Conservation (phyloP, 1,140 invertebrate genomes). For the Sycobia sp. region DNA sequence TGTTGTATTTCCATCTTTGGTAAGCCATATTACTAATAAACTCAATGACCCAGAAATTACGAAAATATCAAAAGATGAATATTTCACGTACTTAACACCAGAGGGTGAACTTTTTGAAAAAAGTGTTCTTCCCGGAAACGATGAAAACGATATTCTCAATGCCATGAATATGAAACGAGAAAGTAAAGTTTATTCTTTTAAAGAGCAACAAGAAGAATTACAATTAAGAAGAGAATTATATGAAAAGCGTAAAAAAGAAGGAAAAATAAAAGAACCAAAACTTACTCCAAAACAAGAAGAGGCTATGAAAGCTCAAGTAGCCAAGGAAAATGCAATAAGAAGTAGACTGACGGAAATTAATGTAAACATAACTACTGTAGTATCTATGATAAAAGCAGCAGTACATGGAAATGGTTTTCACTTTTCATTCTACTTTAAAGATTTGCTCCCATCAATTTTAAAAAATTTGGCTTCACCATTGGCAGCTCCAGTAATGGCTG, state of each 20-base stretch:
- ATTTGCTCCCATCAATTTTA: constrained; percentile 69
- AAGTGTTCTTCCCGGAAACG: constrained; percentile 78
- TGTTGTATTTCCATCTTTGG: constrained; percentile 66
- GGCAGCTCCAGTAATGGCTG: constrained; percentile 68
- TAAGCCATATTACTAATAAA: constrained; percentile 64
- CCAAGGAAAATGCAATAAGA: constrained; percentile 83
- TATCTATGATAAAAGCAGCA: constrained; percentile 70
- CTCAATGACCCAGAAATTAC: constrained; percentile 72
- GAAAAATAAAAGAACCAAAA: constrained; percentile 77
- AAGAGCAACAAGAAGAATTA: constrained; percentile 94
- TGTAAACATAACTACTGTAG: constrained; percentile 65
- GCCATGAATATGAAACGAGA: constrained; percentile 92
- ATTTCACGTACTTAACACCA: constrained; percentile 85
- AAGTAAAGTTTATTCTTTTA: constrained; percentile 96
- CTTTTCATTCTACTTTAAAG: constrained; percentile 69
- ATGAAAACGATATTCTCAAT: constrained; percentile 67
- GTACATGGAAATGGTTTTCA: constrained; percentile 67
- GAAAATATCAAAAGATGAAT: constrained; percentile 83
- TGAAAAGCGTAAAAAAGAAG: constrained; percentile 82
- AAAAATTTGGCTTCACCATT: constrained; percentile 71
- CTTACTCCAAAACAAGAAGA: constrained; percentile 93
- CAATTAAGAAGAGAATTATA: constrained; percentile 90
- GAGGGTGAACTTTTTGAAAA: constrained; percentile 92
- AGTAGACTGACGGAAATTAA: constrained; percentile 70
- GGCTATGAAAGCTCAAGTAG: constrained; percentile 81